Conservation (phyloP, 2,888 invertebrate genomes). For the Orthosia gothica region DNA sequence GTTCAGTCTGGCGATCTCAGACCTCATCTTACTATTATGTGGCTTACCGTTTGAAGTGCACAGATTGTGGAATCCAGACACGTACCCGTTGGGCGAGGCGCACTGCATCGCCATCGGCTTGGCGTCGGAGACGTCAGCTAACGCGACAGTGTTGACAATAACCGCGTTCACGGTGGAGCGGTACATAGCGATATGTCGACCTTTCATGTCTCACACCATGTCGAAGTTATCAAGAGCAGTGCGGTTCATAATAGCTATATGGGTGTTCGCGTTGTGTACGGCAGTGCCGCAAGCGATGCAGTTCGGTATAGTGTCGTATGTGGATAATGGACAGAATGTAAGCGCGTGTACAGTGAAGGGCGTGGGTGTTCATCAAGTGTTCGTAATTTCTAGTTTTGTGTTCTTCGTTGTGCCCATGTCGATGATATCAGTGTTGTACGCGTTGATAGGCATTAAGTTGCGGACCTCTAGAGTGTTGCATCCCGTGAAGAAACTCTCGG, state of each 20-base stretch:
- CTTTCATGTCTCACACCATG: slow-evolving; percentile 96
- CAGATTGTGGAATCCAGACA: slow-evolving; percentile 94
- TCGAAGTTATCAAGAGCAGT: slow-evolving; percentile 96
- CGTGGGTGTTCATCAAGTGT: slow-evolving; percentile 93
- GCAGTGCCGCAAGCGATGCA: slow-evolving; percentile 96
- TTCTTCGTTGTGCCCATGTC: slow-evolving; percentile 97
- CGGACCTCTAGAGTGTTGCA: slow-evolving; percentile 93
- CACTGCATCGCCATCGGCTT: slow-evolving; percentile 95
- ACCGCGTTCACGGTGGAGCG: slow-evolving; percentile 97
- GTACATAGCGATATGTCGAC: slow-evolving; percentile 97
- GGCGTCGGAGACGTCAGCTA: slow-evolving; percentile 96
- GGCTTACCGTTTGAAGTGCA: slow-evolving; percentile 96
- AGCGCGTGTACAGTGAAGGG: slow-evolving; percentile 92
- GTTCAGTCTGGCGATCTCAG: slow-evolving; percentile 95
- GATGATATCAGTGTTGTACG: slow-evolving; percentile 95
- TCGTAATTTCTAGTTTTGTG: slow-evolving; percentile 95
- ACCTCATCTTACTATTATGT: slow-evolving; percentile 93
- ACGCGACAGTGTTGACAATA: slow-evolving; percentile 96
- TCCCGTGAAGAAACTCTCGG: slow-evolving; percentile 90
- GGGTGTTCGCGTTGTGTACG: slow-evolving; percentile 94
- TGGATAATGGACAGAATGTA: slow-evolving; percentile 87
- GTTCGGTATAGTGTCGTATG: slow-evolving; percentile 93
- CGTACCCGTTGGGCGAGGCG: slow-evolving; percentile 94
- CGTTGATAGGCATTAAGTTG: slow-evolving; percentile 94
- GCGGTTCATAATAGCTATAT: slow-evolving; percentile 94